These are phyloP conservation scores for Nyctalus aviator DNA, from an alignment of 2,797 vertebrate genomes.

Conservation along the genomic window DNA sequence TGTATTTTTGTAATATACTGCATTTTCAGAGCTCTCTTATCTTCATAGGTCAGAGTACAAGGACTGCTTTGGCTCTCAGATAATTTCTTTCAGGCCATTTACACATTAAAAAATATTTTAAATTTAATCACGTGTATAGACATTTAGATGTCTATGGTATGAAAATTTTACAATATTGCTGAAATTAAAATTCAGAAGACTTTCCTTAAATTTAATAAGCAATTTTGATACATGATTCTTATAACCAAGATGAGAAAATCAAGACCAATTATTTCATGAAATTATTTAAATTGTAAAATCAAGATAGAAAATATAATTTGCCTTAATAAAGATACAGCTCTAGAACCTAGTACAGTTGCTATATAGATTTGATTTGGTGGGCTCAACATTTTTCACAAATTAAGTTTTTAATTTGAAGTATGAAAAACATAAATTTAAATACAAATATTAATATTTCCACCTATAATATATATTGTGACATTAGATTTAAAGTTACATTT, in stretches of 20 bases:
- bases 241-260: background rate
- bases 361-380: background rate
- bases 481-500: constrained; percentile 2
- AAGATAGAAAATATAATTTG: background rate
- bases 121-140: background rate
- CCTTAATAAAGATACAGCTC: background rate
- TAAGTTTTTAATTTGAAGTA: background rate
- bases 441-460: background rate
- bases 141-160: background rate
- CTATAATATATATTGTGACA: background rate
- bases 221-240: background rate
- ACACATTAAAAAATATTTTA: background rate
- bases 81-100: background rate
- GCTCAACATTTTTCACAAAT: background rate
- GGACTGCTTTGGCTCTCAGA: background rate
- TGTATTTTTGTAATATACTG: background rate
- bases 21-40: background rate
- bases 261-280: background rate
- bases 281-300: background rate
- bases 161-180: background rate
- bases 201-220: background rate
- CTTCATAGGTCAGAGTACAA: background rate
- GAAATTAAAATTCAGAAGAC: background rate
- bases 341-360: background rate
- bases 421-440: background rate